phyloP scores from a whole-genome alignment of 1,140 invertebrate genomes.

The Dinothrombium tinctorium region DNA sequence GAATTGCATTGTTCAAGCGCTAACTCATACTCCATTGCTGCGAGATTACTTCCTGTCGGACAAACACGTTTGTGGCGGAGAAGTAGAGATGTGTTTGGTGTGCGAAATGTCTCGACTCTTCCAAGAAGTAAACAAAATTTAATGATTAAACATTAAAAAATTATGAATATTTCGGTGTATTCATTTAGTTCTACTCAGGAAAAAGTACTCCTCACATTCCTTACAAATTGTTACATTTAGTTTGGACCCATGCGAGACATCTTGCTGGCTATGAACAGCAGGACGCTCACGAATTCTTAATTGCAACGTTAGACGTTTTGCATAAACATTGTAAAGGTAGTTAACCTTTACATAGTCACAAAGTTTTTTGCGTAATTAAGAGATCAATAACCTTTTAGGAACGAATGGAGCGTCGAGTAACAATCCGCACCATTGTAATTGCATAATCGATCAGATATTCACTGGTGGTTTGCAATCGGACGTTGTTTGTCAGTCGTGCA shows the following conservation, averaged over 20 bases:
- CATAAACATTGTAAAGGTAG: slow-evolving; percentile 46
- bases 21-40: slow-evolving; percentile 80
- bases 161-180: no score
- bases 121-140: slow-evolving; percentile 24
- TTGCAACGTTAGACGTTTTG: slow-evolving; percentile 71
- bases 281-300: slow-evolving; percentile 97
- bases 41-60: slow-evolving; percentile 88
- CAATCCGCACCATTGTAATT: slow-evolving; percentile 52
- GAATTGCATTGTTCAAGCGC: slow-evolving; percentile 87
- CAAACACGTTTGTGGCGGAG: slow-evolving; percentile 46
- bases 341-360: neutral
- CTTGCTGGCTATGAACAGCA: slow-evolving; percentile 91
- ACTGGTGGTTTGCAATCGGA: slow-evolving; percentile 86
- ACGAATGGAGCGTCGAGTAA: slow-evolving; percentile 22
- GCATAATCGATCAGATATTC: slow-evolving; percentile 94
- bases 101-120: slow-evolving; percentile 59
- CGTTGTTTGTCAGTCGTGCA: slow-evolving; percentile 83
- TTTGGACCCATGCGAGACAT: slow-evolving; percentile 87
- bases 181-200: slow-evolving; percentile 74
- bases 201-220: slow-evolving; percentile 61
- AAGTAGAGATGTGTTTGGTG: slow-evolving; percentile 46
- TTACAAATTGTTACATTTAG: slow-evolving; percentile 64
- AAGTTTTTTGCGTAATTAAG: neutral
- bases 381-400: slow-evolving; percentile 15
- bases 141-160: no score